Percentiles rank a stretch among this genome's conserved stretches.
phyloP scores from a whole-genome alignment of 2,113 vertebrate genomes.

The Hemiprocne comata region DNA sequence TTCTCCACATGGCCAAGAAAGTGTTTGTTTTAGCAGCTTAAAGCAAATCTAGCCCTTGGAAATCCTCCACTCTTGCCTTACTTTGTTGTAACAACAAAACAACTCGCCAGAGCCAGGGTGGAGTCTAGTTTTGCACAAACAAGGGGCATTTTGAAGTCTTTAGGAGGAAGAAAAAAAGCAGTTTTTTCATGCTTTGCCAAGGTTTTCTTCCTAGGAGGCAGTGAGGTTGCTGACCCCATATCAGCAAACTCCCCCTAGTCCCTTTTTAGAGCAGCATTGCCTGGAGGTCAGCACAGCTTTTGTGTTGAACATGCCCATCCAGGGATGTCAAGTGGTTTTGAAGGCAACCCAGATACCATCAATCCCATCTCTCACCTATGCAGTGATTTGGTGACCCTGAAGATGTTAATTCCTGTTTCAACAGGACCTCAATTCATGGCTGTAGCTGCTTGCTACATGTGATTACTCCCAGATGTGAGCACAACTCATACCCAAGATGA shows the following conservation, averaged over 20 bases:
- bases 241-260: background rate
- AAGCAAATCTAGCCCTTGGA: slow-evolving; percentile 6
- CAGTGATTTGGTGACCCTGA: background rate
- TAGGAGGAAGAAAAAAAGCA: background rate
- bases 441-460: background rate
- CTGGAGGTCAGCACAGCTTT: background rate
- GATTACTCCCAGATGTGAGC: background rate
- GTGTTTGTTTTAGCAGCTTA: background rate
- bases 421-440: accelerated
- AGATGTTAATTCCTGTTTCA: background rate
- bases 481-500: background rate
- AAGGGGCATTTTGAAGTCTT: background rate
- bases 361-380: background rate
- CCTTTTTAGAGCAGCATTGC: background rate
- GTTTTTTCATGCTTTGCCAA: background rate
- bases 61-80: background rate
- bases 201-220: background rate
- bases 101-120: background rate
- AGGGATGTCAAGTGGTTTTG: background rate
- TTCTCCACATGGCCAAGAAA: background rate
- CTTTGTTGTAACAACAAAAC: slow-evolving; percentile 16
- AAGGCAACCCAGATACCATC: background rate
- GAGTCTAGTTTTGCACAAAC: background rate
- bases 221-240: background rate
- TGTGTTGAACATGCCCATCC: no score